Percentiles rank a stretch among this genome's conserved stretches.
Conservation (phyloP, 2,797 vertebrate species). For the Phoebastria nigripes region DNA sequence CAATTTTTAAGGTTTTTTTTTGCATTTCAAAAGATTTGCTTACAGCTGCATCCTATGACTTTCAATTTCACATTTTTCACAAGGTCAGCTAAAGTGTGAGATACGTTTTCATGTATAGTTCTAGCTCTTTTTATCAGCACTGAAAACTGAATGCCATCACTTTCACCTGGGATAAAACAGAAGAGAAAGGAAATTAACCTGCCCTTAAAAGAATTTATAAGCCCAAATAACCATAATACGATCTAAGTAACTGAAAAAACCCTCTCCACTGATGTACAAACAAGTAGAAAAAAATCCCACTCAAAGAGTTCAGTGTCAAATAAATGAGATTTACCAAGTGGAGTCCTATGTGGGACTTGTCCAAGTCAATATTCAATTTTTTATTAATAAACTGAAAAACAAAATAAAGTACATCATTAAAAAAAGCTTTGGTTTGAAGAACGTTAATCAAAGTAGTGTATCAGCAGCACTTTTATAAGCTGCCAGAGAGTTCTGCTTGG, state of each 20-base stretch:
- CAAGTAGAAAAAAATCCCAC: neutral
- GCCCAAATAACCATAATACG: neutral
- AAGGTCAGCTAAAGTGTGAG: neutral
- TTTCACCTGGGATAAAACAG: neutral
- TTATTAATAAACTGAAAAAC: neutral
- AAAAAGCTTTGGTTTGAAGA: neutral
- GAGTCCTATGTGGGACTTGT: neutral
- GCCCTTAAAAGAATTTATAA: neutral
- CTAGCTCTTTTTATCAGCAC: neutral
- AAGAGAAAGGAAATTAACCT: neutral
- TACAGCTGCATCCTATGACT: neutral
- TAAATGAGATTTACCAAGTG: neutral
- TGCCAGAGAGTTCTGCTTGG: neutral
- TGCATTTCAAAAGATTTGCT: neutral
- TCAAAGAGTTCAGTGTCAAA: neutral
- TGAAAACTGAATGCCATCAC: neutral
- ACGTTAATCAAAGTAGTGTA: neutral
- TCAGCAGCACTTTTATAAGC: neutral
- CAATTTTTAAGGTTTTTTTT: neutral
- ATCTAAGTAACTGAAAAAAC: neutral
- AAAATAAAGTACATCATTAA: neutral
- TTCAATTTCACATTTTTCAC: neutral
- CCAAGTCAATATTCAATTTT: neutral
- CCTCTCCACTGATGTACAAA: neutral
- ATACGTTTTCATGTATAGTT: neutral